Base-by-base conservation (phyloP, 2,888 invertebrate species). In the Scaptomyza caliginosa region DNA sequence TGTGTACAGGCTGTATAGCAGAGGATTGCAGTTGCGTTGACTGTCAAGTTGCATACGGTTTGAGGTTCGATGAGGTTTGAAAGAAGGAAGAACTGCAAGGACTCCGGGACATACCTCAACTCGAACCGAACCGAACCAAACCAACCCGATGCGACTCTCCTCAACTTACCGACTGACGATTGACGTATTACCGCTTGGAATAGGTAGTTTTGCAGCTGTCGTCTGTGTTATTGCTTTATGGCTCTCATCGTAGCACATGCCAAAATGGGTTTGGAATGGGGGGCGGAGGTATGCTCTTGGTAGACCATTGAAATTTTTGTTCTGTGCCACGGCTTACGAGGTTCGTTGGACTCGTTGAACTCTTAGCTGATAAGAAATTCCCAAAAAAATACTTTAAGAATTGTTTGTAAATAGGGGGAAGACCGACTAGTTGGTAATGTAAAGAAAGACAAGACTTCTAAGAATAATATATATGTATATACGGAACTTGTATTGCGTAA, bases 201-300 rank as follows among this genome's bases (percentile, higher is more conserved):
- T 63, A 67, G 57, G 57, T 86, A 65, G 55, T 69, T 86, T 34
- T 86, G 80, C 83, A 80, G 80, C 80, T 86, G 79, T 80, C 79
- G 86, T 63, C 56, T 67, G 76, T 67, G 74, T 56, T 80, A 59
- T 62, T 60, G 58, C 59, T 56, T 67, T 67, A 55, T 60, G 67
- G 57, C 51, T 50, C 59, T 58, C 39, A 42, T 48, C 45, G 65
- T 51, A 65, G 75, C 72, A 66, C 71, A 70, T 70, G 72, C 65
- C 75, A 75, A 75, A 75, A 45, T 40, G 34, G 39, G 46, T 16
- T 45, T 34, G 55, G 38, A 52, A 40, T 30, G 69, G 36, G 43
- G 24, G 28, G 45, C 30, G 69, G 36, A 39, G 24, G 28, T 49
- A 36, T n/a, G 24, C 23, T 32, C 17, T 26, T 43, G 23, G 21